Evolutionary conservation across 2,113 vertebrate genomes (phyloP), one percentile per base, ranked within the genome.

Genomic region (Labrus mixtus): DNA sequence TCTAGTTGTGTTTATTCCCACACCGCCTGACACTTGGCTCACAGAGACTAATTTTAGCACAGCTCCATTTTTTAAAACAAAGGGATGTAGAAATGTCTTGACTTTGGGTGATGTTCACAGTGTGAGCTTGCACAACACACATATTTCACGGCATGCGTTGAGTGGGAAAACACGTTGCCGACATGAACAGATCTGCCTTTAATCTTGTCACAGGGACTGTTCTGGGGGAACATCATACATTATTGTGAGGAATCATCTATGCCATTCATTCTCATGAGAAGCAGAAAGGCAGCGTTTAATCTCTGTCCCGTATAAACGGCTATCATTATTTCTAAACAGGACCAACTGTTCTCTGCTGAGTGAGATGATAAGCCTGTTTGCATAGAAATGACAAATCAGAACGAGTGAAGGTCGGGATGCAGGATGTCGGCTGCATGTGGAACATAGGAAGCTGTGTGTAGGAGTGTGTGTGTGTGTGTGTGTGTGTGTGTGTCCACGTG

Each of bases 271-370:
- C 83, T 87, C 82, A 68, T 37, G 72, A 88, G 77, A 57, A 71
- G 71, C 0, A 70, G 70, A 80, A 53, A 78, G 71, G 69, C 74
- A 79, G 81, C 82, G 82, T 91, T 90, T 86, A 89, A 90, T 92
- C 82, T 91, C 59, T 76, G 82, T 84, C 79, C 87, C 57, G 71
- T 89, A 85, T 85, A 87, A 90, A 80, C 72, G 33, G 69, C 82
- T 68, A 70, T 83, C 78, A 62, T 85, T 90, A 84, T 73, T 88
- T 76, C 76, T 70, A 76, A 87, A 64, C 41, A 68, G 71, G 51
- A 61, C 53, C 76, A 79, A 89, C 74, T 87, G 81, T 84, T 92
- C 77, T 75, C 41, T 68, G 59, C 72, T 77, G 15, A 64, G 70
- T 83, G 19, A 61, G 76, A 64, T 78, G 87, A 89, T 87, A 73